phyloP scores from a whole-genome alignment of 2,888 invertebrate genomes.

The Oligia strigilis region DNA sequence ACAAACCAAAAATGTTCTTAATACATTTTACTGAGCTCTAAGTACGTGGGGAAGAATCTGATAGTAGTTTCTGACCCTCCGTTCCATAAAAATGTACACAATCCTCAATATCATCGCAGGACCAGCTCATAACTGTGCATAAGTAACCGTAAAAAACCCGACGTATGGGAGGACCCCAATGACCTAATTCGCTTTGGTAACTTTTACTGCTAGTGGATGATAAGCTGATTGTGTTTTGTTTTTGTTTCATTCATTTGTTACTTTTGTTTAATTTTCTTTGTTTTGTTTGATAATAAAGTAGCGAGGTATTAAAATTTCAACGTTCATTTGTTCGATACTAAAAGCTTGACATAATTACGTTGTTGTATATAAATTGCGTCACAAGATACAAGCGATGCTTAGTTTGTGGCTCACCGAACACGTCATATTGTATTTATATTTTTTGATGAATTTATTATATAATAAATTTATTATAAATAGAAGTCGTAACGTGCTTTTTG shows the following conservation, averaged over 20 bases:
- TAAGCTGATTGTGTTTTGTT: conserved; percentile 36
- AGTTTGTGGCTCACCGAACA: neutral
- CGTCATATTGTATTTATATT: neutral
- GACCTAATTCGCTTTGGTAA: conserved; percentile 59
- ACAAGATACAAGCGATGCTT: neutral
- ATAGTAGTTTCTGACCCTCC: conserved; percentile 1
- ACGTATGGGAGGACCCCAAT: conserved; percentile 22
- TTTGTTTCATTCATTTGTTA: conserved; percentile 15
- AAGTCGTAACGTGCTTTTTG: neutral
- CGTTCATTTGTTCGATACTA: neutral
- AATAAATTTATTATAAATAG: neutral
- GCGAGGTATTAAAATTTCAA: neutral
- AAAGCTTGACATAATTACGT: neutral
- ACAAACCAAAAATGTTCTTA: too few relatives aligned
- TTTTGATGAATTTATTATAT: neutral
- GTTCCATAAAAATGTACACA: neutral
- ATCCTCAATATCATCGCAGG: neutral
- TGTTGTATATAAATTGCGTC: neutral
- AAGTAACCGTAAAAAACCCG: conserved; percentile 42
- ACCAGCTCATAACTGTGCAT: conserved; percentile 47
- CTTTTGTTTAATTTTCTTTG: conserved; percentile 35
- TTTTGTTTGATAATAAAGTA: neutral
- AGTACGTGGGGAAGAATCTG: neutral
- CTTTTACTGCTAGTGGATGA: conserved; percentile 42
- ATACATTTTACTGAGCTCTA: neutral